Conservation (phyloP, 2,888 invertebrate genomes). For the Geophilus truncorum region DNA sequence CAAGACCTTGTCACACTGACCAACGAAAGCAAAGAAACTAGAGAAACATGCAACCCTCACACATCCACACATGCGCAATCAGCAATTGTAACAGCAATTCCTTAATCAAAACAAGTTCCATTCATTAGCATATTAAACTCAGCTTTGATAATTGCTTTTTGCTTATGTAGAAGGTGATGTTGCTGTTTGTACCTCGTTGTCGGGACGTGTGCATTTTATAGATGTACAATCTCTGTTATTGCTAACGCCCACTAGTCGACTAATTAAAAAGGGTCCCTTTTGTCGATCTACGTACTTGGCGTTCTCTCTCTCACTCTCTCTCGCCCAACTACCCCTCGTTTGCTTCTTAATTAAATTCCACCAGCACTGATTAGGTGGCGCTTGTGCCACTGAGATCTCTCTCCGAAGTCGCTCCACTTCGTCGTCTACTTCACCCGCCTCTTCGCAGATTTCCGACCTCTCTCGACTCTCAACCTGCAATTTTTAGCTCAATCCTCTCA, state of each 20-base stretch:
- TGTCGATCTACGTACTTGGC: constrained; percentile 1
- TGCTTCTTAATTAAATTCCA: background rate
- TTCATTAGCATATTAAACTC: background rate
- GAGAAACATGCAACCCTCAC: too few relatives aligned
- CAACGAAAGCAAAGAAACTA: too few relatives aligned
- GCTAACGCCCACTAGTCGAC: background rate
- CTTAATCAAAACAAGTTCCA: too few relatives aligned
- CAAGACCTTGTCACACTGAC: too few relatives aligned
- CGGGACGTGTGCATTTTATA: background rate
- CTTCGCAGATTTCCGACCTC: background rate
- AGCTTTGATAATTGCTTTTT: background rate
- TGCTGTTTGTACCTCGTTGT: background rate
- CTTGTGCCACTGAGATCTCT: background rate
- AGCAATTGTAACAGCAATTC: too few relatives aligned
- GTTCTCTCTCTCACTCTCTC: too few relatives aligned
- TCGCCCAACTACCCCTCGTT: background rate
- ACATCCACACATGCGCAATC: too few relatives aligned
- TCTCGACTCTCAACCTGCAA: background rate
- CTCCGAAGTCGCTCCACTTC: background rate
- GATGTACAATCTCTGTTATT: background rate
- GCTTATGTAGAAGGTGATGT: background rate
- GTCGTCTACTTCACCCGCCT: background rate
- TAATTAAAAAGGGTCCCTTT: background rate
- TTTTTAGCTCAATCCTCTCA: background rate
- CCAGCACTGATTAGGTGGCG: constrained; percentile 10